These are phyloP conservation scores for Alca torda DNA, from an alignment of 2,797 vertebrate species.

Conservation along the genomic window DNA sequence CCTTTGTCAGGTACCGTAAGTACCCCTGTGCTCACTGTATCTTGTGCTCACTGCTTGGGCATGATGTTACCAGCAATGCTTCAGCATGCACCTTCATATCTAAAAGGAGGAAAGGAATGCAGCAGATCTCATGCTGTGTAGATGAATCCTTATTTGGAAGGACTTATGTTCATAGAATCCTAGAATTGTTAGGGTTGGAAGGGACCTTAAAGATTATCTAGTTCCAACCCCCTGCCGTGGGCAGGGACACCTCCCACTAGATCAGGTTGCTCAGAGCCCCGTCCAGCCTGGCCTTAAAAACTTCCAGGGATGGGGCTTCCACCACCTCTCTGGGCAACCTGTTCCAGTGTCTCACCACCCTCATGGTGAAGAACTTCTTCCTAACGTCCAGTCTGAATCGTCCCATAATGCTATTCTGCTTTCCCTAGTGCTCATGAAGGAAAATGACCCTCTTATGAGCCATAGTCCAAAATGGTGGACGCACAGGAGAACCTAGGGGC, in stretches of 20 bases:
- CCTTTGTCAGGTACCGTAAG: background rate
- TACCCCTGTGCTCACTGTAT: background rate
- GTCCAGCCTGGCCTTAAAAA: too few relatives aligned
- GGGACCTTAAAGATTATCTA: too few relatives aligned
- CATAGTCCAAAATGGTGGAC: background rate
- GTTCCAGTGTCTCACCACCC: too few relatives aligned
- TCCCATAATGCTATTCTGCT: background rate
- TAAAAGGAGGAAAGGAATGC: background rate
- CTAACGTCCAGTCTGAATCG: too few relatives aligned
- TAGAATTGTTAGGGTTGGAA: too few relatives aligned
- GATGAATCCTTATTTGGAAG: background rate
- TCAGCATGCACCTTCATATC: background rate
- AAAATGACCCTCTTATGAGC: background rate
- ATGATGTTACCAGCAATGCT: background rate
- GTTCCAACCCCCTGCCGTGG: too few relatives aligned
- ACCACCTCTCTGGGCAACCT: too few relatives aligned
- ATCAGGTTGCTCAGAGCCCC: too few relatives aligned
- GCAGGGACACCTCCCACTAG: too few relatives aligned
- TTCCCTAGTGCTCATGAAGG: background rate
- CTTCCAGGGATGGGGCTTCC: too few relatives aligned
- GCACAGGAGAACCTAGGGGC: fast-evolving
- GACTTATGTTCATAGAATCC: background rate
- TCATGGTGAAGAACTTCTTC: too few relatives aligned
- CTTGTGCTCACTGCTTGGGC: background rate
- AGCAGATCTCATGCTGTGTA: background rate